Evolutionary conservation across 1,140 invertebrate species (phyloP).

Genomic region (Zaprionus gabonicus): DNA sequence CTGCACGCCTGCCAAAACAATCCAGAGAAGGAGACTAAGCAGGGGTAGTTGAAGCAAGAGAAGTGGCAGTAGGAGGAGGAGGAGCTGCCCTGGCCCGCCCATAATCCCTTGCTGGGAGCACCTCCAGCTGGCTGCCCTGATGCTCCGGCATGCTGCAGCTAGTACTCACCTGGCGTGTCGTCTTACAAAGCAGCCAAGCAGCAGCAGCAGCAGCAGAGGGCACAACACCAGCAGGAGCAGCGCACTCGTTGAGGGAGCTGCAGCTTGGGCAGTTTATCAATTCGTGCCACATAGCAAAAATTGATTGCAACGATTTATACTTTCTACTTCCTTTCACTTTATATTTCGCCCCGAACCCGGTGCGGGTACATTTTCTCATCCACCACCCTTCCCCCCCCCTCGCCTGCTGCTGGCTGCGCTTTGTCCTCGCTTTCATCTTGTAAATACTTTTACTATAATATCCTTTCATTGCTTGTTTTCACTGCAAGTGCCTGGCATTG

Average conservation of each 20-base stretch:
- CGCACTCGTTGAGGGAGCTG: constrained; percentile 5
- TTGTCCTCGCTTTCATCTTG: constrained; percentile 67
- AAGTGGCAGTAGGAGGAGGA: not conserved
- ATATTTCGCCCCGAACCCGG: constrained; percentile 49
- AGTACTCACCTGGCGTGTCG: constrained; percentile 41
- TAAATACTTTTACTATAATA: constrained; percentile 83
- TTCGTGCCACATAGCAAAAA: constrained; percentile 81
- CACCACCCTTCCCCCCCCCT: not conserved
- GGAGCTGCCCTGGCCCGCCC: constrained; percentile 16
- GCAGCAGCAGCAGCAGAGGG: constrained; percentile 7
- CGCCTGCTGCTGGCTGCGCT: constrained; percentile 12
- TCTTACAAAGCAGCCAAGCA: constrained; percentile 26
- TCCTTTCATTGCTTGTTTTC: constrained; percentile 81
- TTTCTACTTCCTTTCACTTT: constrained; percentile 83
- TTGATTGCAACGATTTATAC: constrained; percentile 83
- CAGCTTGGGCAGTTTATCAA: constrained; percentile 74
- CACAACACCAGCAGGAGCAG: constrained; percentile 10
- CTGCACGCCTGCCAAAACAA: constrained; percentile 25
- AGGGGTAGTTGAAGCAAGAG: too few relatives aligned
- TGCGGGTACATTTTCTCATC: constrained; percentile 53
- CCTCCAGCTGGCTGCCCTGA: not conserved
- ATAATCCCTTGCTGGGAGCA: constrained; percentile 52
- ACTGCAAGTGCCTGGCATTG: constrained; percentile 73
- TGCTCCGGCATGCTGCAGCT: not conserved
- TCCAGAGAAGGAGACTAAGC: not conserved